Evolutionary conservation across 2,113 vertebrate genomes (phyloP), one percentile per base, ranked within the genome.

Genomic region (Podiceps cristatus): DNA sequence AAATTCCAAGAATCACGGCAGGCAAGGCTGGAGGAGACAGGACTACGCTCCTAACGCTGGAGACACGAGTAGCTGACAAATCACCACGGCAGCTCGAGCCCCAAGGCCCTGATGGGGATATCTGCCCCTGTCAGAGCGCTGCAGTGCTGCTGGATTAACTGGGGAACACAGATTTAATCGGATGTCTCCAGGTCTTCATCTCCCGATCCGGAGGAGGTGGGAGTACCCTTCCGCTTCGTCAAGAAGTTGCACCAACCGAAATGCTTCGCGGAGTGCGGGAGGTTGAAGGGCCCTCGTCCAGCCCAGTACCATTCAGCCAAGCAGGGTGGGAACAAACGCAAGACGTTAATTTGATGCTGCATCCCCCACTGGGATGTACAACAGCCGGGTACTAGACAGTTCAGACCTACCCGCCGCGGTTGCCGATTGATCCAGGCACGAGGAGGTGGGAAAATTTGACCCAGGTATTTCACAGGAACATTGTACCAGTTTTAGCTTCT

Each of bases 221-320:
- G 19, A 31, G 44, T 11, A 31, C 18, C 29, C 37, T 59, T 62
- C 66, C 24, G 37, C 22, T 86, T 33, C 6, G 33, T 45, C 59
- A 35, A 12, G 52, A 66, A 75, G 3, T 63, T 49, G 47, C 66
- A 45, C 28, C 7, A 19, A 31, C 10, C 2, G 1, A 62, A 77
- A 15, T 6, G 33, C 31, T 56, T 29, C 1, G 6, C 1, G 2
- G 53, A 44, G 44, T 8, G 42, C 31, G 14, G 0, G 1, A 50
- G 47, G 49, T 37, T 60, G 67, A 2, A 33, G 63, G 37, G 60
- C n/a, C 60, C 42, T 62, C 14, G 7, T 25, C 64, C 64, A 33
- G 50, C 58, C 58, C 33, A 7, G 77, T 5, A 14, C 18, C 52
- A 12, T n/a, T 12, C 77, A 44, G 16, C 62, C 89, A 33, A 59